Evolutionary conservation across 1,140 invertebrate genomes (phyloP).

Genomic region (Cherax quadricarinatus): DNA sequence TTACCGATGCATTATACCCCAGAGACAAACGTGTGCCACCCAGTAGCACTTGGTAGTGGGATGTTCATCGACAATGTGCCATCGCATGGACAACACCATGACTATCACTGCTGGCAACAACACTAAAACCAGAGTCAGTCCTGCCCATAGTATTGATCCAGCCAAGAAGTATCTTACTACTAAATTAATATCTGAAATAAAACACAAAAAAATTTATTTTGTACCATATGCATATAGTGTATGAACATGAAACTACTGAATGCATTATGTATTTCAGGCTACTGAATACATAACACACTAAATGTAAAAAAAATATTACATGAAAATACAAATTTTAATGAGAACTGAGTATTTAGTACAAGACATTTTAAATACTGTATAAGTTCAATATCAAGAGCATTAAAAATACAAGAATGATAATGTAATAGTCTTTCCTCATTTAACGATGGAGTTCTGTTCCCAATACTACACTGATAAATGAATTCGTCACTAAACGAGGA

Average conservation of each 20-base stretch:
- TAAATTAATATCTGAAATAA: constrained; percentile 76
- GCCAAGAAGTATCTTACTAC: constrained; percentile 77
- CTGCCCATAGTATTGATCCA: constrained; percentile 77
- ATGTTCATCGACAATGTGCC: constrained; percentile 76
- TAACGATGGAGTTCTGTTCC: too few relatives aligned
- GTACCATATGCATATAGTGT: background rate
- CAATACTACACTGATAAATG: too few relatives aligned
- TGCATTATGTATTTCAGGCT: too few relatives aligned
- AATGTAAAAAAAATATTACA: too few relatives aligned
- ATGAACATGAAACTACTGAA: background rate
- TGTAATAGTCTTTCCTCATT: too few relatives aligned
- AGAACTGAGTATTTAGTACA: too few relatives aligned
- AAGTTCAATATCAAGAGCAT: too few relatives aligned
- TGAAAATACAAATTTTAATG: too few relatives aligned
- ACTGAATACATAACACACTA: too few relatives aligned
- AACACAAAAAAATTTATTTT: background rate
- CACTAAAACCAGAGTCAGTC: constrained; percentile 76
- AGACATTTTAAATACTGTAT: too few relatives aligned
- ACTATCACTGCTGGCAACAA: constrained; percentile 77
- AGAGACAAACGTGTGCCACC: constrained; percentile 75
- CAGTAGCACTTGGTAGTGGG: constrained; percentile 75
- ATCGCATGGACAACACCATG: constrained; percentile 78
- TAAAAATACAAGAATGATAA: too few relatives aligned
- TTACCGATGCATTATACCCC: constrained; percentile 78
- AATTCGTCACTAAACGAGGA: too few relatives aligned